Evolutionary conservation across 1,140 invertebrate species (phyloP).

Genomic region (Drosophila ficusphila): DNA sequence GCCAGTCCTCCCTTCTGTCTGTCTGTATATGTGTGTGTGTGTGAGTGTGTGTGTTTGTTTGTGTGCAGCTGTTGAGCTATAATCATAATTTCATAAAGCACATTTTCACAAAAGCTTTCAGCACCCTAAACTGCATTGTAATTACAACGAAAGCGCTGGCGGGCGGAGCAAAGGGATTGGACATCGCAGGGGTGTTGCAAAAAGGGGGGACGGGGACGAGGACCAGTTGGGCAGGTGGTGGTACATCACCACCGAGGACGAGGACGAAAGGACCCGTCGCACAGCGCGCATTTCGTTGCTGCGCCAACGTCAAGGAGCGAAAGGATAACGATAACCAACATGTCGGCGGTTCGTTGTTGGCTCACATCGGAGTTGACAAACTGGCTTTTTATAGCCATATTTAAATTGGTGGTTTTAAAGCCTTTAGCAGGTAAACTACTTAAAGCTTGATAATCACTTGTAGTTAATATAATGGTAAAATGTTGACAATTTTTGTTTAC

Average conservation of each 20-base stretch:
- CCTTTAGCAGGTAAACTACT: too few relatives aligned
- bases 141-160: conserved; percentile 64
- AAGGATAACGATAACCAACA: conserved; percentile 78
- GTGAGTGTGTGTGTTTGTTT: conserved; percentile 9
- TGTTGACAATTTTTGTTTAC: too few relatives aligned
- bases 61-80: conserved; percentile 79
- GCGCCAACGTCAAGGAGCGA: conserved; percentile 68
- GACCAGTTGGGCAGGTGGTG: not conserved
- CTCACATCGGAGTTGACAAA: conserved; percentile 18
- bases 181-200: not conserved
- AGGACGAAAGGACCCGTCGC: conserved; percentile 46
- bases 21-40: conserved; percentile 5
- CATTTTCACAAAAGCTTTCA: conserved; percentile 83
- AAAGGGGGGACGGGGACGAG: too few relatives aligned
- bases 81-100: conserved; percentile 83
- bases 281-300: conserved; percentile 54
- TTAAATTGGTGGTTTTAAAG: too few relatives aligned
- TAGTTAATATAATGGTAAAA: too few relatives aligned
- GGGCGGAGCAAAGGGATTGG: not conserved
- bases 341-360: conserved; percentile 58
- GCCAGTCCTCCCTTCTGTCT: conserved; percentile 37
- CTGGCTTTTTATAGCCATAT: not conserved
- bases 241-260: conserved; percentile 2
- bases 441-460: too few relatives aligned
- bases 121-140: conserved; percentile 82